Base-by-base conservation (phyloP, 2,113 vertebrate genomes). In the Nibea albiflora region DNA sequence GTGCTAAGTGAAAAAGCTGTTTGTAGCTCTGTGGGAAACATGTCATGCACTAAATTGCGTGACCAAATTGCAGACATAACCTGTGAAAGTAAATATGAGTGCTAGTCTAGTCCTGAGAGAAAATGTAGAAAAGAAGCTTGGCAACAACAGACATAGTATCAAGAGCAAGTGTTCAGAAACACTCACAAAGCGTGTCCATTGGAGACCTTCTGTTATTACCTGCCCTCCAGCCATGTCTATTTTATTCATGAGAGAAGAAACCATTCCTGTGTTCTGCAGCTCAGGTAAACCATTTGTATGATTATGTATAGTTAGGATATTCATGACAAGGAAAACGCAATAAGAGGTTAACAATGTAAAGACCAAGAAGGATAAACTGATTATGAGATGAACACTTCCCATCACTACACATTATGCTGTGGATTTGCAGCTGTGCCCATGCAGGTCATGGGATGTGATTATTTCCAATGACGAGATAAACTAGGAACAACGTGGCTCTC, bases 401-500 rank as follows among this genome's bases (percentile, higher is more conserved):
- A 35, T 74, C 22, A 66, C 5, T 54, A 72, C 15, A 77, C n/a
- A 31, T 73, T 42, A 65, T 22, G 46, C 28, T 53, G 26, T 16
- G n/a, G 24, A 49, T 20, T 17, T 52, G 66, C 64, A 78, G 83
- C 74, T 89, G 75, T 24, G 66, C 54, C 54, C 35, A 24, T 56
- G 71, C 64, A 77, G 68, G 73, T 86, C 80, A 52, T 50, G 61
- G 64, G 69, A 85, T 89, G 56, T 66, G 86, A 85, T 92, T 71
- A 88, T 92, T 87, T 47, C 69, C 58, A 64, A 85, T 86, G 80
- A 90, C 62, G 82, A 90, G 85, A 87, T 82, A 89, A 91, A 93
- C 73, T 78, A 86, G 68, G 53, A 88, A 73, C 76, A 85, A 65
- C 57, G 39, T 64, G 63, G 72, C 72, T 91, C 61, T 75, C 71